Evolutionary conservation across 2,797 vertebrate species (phyloP), one percentile per base, ranked within the genome.

Genomic region (Staurois parvus): DNA sequence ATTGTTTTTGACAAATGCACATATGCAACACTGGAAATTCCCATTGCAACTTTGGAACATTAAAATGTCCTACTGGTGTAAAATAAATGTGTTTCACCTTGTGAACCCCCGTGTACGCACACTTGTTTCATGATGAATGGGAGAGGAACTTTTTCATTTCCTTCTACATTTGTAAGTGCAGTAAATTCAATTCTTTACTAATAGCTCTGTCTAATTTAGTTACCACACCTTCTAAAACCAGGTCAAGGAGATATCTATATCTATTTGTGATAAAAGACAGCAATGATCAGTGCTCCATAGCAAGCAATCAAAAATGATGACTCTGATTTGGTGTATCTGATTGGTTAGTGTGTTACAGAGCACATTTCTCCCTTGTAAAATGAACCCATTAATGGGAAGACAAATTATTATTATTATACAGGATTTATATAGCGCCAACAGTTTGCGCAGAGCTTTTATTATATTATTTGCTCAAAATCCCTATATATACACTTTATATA

Each of bases 1-100:
- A 87, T 89, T 74, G 30, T 86, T 75, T 88, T 80, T 92, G 90
- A 91, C 81, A 89, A 90, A 91, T 88, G 88, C 77, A 84, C 88
- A 79, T 87, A 88, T 89, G 88, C 89, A 83, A 62, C 87, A 78
- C 88, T 86, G 62, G 69, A 77, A 67, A 86, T 89, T 88, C 89
- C 88, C 79, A 0, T 21, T 81, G 81, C 83, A 84, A 84, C 89
- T 72, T 74, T 85, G 72, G 81, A 89, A 83, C 74, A 91, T 88
- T 89, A 87, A 88, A 90, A 88, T 77, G 77, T 89, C 88, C 85
- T 62, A 0, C 81, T 79, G 78, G 28, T 77, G 82, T 67, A 88
- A 15, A 84, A 68, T 19, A 30, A 88, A 87, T 87, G 70, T 85
- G 88, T 88, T 88, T 89, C 87, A 88, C 48, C 62, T 48, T 84